Conservation (phyloP, 2,113 vertebrate genomes). For the Dasyurus viverrinus region DNA sequence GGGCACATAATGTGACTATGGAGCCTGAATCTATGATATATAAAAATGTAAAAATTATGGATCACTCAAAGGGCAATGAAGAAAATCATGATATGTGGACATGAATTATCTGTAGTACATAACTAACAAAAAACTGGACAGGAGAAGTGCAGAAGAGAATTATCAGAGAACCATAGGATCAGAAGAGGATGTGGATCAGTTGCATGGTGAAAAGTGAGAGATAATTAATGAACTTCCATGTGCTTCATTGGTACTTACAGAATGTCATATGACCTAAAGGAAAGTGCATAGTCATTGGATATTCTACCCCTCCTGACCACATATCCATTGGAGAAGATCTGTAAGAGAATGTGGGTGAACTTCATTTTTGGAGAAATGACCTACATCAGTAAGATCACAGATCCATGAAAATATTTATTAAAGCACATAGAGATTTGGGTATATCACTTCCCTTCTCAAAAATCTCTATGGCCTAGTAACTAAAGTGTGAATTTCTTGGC, state of each 20-base stretch:
- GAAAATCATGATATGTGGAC: not conserved
- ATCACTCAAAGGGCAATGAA: not conserved
- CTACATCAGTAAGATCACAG: too few relatives aligned
- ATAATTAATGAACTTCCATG: not conserved
- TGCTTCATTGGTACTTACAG: not conserved
- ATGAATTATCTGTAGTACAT: not conserved
- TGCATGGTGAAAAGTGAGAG: not conserved
- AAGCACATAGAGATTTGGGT: not conserved
- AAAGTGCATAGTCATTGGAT: not conserved
- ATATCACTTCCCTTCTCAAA: not conserved
- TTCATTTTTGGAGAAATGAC: not conserved
- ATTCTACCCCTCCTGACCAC: not conserved
- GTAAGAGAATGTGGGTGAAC: not conserved
- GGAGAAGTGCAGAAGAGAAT: not conserved
- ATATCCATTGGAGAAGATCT: not conserved
- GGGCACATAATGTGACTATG: not conserved
- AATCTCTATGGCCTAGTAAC: not conserved
- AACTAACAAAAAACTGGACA: not conserved
- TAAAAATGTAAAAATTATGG: not conserved
- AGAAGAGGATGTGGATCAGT: not conserved
- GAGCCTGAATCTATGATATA: not conserved
- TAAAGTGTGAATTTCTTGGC: not conserved
- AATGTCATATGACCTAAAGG: not conserved
- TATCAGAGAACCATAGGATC: not conserved
- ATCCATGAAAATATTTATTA: not conserved